A percentile compares a stretch with the other conserved stretches of the same genome.
Conservation (phyloP, 2,888 invertebrate species). For the Brachyopa scutellaris region DNA sequence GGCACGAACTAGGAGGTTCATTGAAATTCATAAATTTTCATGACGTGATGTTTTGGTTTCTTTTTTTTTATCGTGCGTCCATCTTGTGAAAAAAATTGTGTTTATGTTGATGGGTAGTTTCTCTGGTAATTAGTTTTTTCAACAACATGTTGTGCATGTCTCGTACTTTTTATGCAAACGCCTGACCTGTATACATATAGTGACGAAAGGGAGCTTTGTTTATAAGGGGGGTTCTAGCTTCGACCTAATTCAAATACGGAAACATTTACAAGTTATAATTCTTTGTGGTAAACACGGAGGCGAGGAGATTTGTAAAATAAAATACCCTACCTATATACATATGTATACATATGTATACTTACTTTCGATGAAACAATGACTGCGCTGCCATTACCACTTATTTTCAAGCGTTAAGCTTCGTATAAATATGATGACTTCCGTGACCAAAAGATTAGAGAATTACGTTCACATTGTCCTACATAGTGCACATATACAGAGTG, state of each 20-base stretch:
- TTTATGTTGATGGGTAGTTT: conserved; percentile 29
- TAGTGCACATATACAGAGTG: neutral
- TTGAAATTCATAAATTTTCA: conserved; percentile 59
- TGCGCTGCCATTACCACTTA: neutral
- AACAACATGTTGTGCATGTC: conserved; percentile 31
- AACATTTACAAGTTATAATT: conserved; percentile 3
- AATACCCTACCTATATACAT: neutral
- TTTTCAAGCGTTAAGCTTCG: conserved; percentile 1
- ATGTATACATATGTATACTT: too few relatives aligned
- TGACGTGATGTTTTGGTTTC: conserved; percentile 7
- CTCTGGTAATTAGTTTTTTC: conserved; percentile 24
- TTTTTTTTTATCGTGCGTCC: conserved; percentile 19
- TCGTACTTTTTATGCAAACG: conserved; percentile 19
- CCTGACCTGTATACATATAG: neutral
- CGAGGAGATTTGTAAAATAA: neutral
- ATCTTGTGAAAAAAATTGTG: conserved; percentile 12
- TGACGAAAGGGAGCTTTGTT: conserved; percentile 13
- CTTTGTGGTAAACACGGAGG: neutral
- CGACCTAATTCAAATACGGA: conserved; percentile 27
- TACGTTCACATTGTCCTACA: neutral
- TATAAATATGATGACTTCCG: conserved; percentile 7
- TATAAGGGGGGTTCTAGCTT: neutral
- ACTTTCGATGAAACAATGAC: too few relatives aligned
- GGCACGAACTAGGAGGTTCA: conserved; percentile 28
- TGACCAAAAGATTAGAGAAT: neutral